Evolutionary conservation across 1,140 invertebrate species (phyloP), one percentile per base, ranked within the genome.

Genomic region (Telenomus remus): DNA sequence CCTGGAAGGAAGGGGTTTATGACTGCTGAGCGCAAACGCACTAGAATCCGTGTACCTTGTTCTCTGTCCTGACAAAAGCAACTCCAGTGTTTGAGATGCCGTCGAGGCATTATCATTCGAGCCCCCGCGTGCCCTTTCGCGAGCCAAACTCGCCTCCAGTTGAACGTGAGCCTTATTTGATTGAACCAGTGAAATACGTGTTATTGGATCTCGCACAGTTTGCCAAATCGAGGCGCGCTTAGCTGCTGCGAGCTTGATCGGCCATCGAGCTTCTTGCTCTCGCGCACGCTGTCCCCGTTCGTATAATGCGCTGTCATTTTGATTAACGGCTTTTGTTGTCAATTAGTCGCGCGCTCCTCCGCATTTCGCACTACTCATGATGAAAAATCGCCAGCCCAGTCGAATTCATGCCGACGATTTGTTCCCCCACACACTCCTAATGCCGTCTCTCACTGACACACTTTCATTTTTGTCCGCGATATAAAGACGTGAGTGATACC

Each of bases 11-110:
- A 72, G 75, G 75, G 75, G 75, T 69, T 77, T 68, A 65, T 72
- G 74, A 77, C 74, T 72, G 72, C 57, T 63, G 64, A 57, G 75
- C 75, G 75, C 75, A 77, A 77, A 77, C 75, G 75, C 75, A 77
- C 68, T 72, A 68, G 68, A 63, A 77, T 55, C 75, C 68, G 19
- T 77, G 75, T 72, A 77, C 69, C 75, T 77, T 72, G 75, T 72
- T 72, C 19, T 27, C 69, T 72, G 69, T 77, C 59, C 69, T 73
- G 68, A 77, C 75, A 77, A 73, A 68, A 69, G 69, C 75, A 77
- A 72, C 75, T 77, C 64, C 75, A 77, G 75, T 77, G 69, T 77
- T 72, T 69, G 69, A 63, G 69, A 72, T 72, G 68, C 68, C 74
- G 74, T 72, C 63, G 68, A 72, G 68, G 74, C 63, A 77, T 77